A percentile compares a stretch with the other conserved stretches of the same genome.
Evolutionary conservation across 2,113 vertebrate genomes (phyloP).

Genomic region (Potamarius usumacintae): DNA sequence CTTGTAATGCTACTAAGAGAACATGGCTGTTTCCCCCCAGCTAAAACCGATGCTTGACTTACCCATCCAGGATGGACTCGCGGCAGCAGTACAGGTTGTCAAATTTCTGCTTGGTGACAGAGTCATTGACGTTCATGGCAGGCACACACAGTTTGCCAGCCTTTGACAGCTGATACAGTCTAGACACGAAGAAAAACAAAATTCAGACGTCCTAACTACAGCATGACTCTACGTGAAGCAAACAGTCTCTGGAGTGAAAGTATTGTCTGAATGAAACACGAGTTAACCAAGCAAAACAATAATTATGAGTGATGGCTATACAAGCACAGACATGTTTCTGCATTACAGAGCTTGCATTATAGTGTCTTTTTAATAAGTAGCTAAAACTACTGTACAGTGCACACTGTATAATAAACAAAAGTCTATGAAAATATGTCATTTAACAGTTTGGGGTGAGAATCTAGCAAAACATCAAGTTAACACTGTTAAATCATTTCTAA

Average conservation of each 20-base stretch:
- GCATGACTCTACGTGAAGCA: not conserved
- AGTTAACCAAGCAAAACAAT: not conserved
- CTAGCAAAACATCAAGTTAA: no score
- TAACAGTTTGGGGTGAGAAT: not conserved
- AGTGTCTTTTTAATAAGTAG: not conserved
- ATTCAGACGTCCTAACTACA: not conserved
- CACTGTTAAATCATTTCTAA: no score
- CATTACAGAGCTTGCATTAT: not conserved
- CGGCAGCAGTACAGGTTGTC: slow-evolving; percentile 98
- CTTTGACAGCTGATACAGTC: slow-evolving; percentile 95
- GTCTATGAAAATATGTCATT: not conserved
- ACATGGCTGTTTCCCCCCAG: not conserved
- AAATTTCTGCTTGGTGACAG: slow-evolving; percentile 97
- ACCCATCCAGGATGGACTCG: slow-evolving; percentile 96
- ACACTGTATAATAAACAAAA: not conserved
- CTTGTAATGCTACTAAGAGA: not conserved
- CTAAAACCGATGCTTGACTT: slow-evolving; percentile 19
- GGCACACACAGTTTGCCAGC: slow-evolving; percentile 94
- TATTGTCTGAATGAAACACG: not conserved
- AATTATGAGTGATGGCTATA: not conserved
- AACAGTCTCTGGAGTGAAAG: not conserved
- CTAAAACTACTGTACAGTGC: no score
- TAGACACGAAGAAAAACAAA: slow-evolving; percentile 55
- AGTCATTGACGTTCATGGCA: slow-evolving; percentile 98
- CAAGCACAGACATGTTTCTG: not conserved